phyloP scores from a whole-genome alignment of 2,797 vertebrate species.

The Zenarchopterus dispar region DNA sequence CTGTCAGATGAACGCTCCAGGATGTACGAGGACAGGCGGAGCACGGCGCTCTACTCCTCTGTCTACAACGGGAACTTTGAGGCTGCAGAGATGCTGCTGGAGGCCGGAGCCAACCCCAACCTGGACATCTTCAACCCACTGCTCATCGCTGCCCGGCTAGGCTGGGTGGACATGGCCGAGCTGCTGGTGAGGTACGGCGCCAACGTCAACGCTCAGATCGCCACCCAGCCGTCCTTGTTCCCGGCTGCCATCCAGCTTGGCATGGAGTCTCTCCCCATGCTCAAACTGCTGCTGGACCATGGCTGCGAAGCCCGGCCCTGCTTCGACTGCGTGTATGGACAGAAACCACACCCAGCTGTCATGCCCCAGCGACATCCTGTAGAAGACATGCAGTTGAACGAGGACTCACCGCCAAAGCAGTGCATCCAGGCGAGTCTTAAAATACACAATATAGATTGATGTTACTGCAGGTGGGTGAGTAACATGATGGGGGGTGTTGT shows the following conservation, averaged over 20 bases:
- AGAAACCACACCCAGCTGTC: constrained; percentile 78
- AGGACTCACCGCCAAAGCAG: background rate
- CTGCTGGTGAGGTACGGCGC: constrained; percentile 87
- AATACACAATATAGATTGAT: too few species aligned
- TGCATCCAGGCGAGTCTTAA: constrained; percentile 24
- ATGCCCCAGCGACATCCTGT: background rate
- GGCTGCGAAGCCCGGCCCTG: constrained; percentile 86
- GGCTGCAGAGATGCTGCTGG: constrained; percentile 83
- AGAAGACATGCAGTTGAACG: constrained; percentile 13
- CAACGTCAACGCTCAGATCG: constrained; percentile 84
- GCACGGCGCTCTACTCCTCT: constrained; percentile 86
- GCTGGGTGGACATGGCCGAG: constrained; percentile 83
- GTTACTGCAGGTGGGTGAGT: background rate
- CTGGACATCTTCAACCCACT: constrained; percentile 88
- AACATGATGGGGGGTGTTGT: constrained; percentile 9
- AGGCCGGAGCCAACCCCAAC: constrained; percentile 88
- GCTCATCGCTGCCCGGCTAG: constrained; percentile 87
- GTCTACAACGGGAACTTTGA: constrained; percentile 87
- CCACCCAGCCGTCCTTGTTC: constrained; percentile 87
- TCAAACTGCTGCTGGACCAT: constrained; percentile 89
- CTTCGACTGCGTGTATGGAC: constrained; percentile 86
- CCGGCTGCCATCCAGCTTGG: constrained; percentile 89
- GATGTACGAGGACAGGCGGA: constrained; percentile 89
- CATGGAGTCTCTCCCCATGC: constrained; percentile 83
- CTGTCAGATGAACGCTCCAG: constrained; percentile 84